These are phyloP conservation scores for Arizona elegans DNA, from an alignment of 2,113 vertebrate species.

Conservation along the genomic window DNA sequence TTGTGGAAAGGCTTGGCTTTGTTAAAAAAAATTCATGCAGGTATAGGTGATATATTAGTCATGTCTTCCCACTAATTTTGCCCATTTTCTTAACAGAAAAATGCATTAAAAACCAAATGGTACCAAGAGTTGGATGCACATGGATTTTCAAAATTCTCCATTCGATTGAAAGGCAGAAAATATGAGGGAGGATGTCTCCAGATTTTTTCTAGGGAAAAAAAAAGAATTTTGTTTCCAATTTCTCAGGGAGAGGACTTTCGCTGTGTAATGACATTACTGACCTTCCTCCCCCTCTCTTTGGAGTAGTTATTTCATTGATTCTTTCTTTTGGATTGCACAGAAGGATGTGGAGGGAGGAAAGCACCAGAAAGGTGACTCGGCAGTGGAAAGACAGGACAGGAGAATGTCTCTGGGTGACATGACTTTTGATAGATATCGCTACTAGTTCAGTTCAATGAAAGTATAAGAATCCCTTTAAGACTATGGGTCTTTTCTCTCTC, in stretches of 20 bases:
- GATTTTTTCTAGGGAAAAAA: neutral
- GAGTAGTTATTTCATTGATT: neutral
- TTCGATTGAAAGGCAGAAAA: neutral
- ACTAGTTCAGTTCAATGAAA: neutral
- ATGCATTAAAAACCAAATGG: neutral
- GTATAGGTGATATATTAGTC: neutral
- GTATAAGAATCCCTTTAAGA: neutral
- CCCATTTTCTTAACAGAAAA: neutral
- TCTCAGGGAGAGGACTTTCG: neutral
- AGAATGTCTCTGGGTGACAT: neutral
- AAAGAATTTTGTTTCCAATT: neutral
- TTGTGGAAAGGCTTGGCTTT: neutral
- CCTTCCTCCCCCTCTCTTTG: neutral
- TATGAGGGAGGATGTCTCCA: neutral
- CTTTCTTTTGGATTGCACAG: neutral
- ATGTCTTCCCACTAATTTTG: neutral
- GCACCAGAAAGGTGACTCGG: neutral
- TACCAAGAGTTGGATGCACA: neutral
- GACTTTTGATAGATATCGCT: neutral
- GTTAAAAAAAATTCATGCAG: neutral
- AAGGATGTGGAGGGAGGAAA: neutral
- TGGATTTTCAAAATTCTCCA: neutral
- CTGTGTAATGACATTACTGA: neutral
- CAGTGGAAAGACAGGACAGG: neutral
- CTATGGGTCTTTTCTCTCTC: too few relatives aligned